Percentiles rank a stretch among this genome's conserved stretches.
Evolutionary conservation across 2,797 vertebrate species (phyloP).

Genomic region (Mormyrus hasselquistii): DNA sequence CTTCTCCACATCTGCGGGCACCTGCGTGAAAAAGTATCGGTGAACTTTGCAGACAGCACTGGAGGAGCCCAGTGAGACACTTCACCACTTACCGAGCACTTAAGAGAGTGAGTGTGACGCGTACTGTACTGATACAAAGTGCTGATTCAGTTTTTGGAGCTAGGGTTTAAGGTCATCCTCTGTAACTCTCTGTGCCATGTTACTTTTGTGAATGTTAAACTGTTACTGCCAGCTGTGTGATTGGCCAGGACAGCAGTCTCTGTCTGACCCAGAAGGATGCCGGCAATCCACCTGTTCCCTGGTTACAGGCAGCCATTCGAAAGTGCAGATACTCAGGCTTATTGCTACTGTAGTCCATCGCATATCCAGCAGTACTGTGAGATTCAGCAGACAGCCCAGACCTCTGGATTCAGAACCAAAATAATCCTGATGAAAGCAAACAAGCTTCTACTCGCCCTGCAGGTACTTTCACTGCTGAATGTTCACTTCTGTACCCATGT

Average conservation of each 20-base stretch:
- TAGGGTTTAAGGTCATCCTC: not conserved
- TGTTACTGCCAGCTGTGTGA: not conserved
- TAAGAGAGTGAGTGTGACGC: not conserved
- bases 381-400: not conserved
- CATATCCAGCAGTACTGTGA: not conserved
- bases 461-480: not conserved
- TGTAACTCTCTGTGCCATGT: not conserved
- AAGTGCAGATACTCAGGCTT: not conserved
- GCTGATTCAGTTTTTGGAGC: not conserved
- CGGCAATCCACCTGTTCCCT: not conserved
- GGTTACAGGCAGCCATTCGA: not conserved
- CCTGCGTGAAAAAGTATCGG: constrained; percentile 50
- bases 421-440: not conserved
- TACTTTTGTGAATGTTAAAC: not conserved
- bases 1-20: constrained; percentile 86
- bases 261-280: not conserved
- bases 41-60: not conserved
- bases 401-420: not conserved
- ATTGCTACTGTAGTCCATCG: not conserved
- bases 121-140: not conserved
- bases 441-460: not conserved
- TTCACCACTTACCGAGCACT: not conserved
- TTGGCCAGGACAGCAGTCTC: not conserved
- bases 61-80: not conserved
- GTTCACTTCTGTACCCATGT: not conserved